Evolutionary conservation across 2,797 vertebrate species (phyloP).

Genomic region (Decapterus maruadsi): DNA sequence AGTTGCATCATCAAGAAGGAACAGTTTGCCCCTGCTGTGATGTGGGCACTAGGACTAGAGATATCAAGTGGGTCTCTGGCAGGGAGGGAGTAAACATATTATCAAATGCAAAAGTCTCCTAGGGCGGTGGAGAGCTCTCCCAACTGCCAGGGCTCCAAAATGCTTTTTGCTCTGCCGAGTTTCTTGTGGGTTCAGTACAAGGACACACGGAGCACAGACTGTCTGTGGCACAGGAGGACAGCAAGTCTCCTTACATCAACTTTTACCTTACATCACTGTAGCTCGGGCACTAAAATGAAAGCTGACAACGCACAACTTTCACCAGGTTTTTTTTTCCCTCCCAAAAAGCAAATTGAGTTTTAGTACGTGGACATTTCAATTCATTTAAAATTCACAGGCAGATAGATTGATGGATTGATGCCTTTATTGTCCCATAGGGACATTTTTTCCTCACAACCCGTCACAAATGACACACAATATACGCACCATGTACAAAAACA

Average conservation of each 20-base stretch:
- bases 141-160: slow-evolving; percentile 47
- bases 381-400: neutral
- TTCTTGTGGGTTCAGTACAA: slow-evolving; percentile 53
- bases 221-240: slow-evolving; percentile 34
- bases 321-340: neutral
- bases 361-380: neutral
- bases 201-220: slow-evolving; percentile 52
- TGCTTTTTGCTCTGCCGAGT: slow-evolving; percentile 19
- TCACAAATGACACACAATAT: too few species aligned
- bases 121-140: slow-evolving; percentile 38
- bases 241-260: slow-evolving; percentile 29
- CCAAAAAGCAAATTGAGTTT: slow-evolving; percentile 7
- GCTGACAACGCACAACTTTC: slow-evolving; percentile 19
- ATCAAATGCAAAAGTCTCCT: slow-evolving; percentile 63
- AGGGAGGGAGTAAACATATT: slow-evolving; percentile 66
- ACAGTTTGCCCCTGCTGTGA: slow-evolving; percentile 27
- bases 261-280: slow-evolving; percentile 24
- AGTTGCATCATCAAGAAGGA: slow-evolving; percentile 27
- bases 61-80: slow-evolving; percentile 72
- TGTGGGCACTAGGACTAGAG: slow-evolving; percentile 49
- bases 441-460: too few species aligned
- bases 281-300: slow-evolving; percentile 12
- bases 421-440: too few species aligned
- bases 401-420: too few species aligned
- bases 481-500: too few species aligned